A percentile compares a stretch with the other conserved stretches of the same genome.
Evolutionary conservation across 2,113 vertebrate genomes (phyloP).

Genomic region (Excalfactoria chinensis): DNA sequence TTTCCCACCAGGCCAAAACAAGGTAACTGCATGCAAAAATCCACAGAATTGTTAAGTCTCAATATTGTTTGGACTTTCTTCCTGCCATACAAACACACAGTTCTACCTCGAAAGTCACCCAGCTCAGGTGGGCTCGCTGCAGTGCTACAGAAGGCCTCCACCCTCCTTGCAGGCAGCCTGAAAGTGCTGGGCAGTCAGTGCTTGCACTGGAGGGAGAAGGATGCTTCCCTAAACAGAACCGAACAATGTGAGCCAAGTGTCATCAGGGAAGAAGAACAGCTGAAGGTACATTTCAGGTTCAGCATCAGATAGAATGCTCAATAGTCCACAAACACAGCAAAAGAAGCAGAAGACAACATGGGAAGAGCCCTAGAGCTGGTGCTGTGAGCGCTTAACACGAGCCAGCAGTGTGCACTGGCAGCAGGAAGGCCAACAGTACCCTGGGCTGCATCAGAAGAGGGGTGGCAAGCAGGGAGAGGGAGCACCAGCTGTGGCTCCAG

Average conservation of each 20-base stretch:
- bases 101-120: background rate
- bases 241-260: background rate
- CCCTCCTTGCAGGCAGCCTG: background rate
- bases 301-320: background rate
- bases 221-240: background rate
- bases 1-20: background rate
- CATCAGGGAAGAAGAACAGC: background rate
- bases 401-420: no score
- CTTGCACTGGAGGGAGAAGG: background rate
- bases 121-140: fast-evolving
- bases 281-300: fast-evolving
- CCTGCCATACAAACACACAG: background rate
- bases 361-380: background rate
- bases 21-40: background rate
- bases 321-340: fast-evolving
- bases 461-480: no score
- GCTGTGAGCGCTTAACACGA: no score
- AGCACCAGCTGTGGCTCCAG: no score
- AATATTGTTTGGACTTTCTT: background rate
- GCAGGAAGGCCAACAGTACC: no score
- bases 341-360: background rate
- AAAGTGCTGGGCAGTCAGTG: background rate
- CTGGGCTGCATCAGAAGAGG: no score
- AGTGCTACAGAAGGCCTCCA: background rate
- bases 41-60: no score